A percentile compares a stretch with the other conserved stretches of the same genome.
Evolutionary conservation across 2,797 vertebrate species (phyloP).

Genomic region (Antrozous pallidus): DNA sequence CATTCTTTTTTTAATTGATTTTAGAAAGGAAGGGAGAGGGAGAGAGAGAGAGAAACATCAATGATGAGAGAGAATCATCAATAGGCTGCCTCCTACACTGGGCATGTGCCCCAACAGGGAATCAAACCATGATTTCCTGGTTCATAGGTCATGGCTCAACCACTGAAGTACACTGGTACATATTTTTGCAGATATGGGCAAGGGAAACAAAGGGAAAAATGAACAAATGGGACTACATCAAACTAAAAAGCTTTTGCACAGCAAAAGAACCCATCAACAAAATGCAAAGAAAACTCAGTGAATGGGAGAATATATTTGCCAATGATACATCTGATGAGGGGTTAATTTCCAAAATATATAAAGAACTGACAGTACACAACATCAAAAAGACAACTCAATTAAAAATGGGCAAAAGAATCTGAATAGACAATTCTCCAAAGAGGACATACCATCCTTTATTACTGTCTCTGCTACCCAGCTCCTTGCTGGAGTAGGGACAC

Average conservation of each 20-base stretch:
- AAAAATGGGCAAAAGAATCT: not conserved
- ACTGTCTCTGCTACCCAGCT: not conserved
- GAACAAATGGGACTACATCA: not conserved
- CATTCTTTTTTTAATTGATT: too few relatives aligned
- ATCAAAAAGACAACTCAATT: not conserved
- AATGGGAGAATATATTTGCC: not conserved
- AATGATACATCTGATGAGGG: too few relatives aligned
- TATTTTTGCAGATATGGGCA: not conserved
- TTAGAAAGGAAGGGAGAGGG: too few relatives aligned
- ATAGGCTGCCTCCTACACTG: too few relatives aligned
- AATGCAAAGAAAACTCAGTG: not conserved
- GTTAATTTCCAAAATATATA: not conserved
- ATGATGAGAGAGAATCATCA: too few relatives aligned
- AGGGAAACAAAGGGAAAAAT: not conserved
- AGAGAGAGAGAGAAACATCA: too few relatives aligned
- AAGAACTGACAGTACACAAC: not conserved
- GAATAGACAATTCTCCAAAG: not conserved
- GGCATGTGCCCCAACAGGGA: too few relatives aligned
- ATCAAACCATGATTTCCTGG: too few relatives aligned
- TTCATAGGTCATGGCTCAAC: too few relatives aligned
- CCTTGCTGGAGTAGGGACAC: not conserved
- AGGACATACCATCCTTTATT: slow-evolving; percentile 21
- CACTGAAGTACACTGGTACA: not conserved
- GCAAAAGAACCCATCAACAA: not conserved
- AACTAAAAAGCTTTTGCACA: not conserved